These are phyloP conservation scores for Digitonthophagus gazella DNA, from an alignment of 2,888 invertebrate species.

Conservation along the genomic window DNA sequence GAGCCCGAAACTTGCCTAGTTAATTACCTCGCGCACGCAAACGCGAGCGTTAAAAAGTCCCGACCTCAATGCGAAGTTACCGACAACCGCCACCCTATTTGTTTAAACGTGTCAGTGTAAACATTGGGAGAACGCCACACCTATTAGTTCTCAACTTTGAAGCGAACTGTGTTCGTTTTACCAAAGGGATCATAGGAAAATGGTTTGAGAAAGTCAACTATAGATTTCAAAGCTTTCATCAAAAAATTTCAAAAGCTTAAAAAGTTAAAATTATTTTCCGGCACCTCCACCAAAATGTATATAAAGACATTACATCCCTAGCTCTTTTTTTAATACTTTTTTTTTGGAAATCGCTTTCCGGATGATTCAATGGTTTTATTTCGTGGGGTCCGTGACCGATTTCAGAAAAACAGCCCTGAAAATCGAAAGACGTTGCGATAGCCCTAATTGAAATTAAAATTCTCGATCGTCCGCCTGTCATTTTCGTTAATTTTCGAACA, in stretches of 20 bases:
- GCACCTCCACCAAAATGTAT: background rate
- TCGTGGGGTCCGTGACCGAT: no score
- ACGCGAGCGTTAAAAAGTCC: background rate
- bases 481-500: no score
- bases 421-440: no score
- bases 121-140: conserved; percentile 8
- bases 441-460: no score
- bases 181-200: conserved; percentile 27
- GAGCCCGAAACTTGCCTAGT: background rate
- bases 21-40: background rate
- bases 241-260: no score
- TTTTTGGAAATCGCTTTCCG: no score
- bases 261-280: no score
- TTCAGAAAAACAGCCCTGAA: no score
- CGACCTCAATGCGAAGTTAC: background rate
- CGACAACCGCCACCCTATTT: background rate
- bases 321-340: no score
- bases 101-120: conserved; percentile 14
- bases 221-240: background rate
- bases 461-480: no score
- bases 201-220: conserved; percentile 40
- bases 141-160: conserved; percentile 14
- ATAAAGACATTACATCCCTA: background rate
- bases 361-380: no score
- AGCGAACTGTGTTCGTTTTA: conserved; percentile 2